Evolutionary conservation across 1,140 invertebrate species (phyloP).

Genomic region (Nomia melanderi): DNA sequence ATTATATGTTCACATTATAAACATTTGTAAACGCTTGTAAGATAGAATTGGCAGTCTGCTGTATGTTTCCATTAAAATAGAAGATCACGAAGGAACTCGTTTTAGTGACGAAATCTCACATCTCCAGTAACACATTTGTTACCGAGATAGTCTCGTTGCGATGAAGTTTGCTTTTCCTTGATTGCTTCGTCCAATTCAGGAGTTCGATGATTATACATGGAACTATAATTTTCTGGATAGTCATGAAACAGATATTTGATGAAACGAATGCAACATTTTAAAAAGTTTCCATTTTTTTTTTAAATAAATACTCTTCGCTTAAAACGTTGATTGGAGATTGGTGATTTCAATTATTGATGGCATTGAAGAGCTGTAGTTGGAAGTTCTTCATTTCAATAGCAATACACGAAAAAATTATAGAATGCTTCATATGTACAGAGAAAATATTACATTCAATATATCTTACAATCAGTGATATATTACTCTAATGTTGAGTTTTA

Average conservation of each 20-base stretch:
- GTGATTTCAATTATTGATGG: neutral
- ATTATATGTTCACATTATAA: no score
- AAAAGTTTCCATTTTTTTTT: no score
- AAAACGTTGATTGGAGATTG: neutral
- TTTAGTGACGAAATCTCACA: neutral
- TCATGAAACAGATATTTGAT: neutral
- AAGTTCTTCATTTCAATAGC: neutral
- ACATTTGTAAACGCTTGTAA: no score
- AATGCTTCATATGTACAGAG: no score
- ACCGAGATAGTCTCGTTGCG: no score
- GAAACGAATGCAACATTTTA: no score
- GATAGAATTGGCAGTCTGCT: neutral
- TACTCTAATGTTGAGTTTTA: no score
- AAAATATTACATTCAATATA: no score
- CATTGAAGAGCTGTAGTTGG: neutral
- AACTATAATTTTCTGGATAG: constrained; percentile 2
- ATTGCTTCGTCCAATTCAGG: neutral
- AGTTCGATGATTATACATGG: constrained; percentile 9
- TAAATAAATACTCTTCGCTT: no score
- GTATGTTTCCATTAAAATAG: neutral
- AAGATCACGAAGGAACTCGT: constrained; percentile 10
- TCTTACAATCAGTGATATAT: no score
- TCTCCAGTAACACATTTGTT: neutral
- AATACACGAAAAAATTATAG: no score
- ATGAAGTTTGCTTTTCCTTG: neutral